Evolutionary conservation across 2,888 invertebrate species (phyloP), one percentile per base, ranked within the genome.

Genomic region (Hybos culiciformis): DNA sequence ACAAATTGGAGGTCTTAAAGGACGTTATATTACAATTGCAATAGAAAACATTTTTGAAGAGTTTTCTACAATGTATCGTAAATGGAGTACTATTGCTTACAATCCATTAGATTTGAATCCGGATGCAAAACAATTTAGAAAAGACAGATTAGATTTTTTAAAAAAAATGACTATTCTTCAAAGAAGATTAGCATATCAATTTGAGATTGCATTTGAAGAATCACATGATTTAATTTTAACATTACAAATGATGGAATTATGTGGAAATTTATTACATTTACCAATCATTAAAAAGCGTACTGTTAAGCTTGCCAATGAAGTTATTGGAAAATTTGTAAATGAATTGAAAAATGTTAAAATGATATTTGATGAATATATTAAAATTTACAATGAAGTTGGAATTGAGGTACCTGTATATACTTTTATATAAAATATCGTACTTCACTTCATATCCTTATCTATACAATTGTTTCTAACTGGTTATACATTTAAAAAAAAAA

Each of bases 151-250:
- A 0, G 60, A 63, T 2, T 87, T 87, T 59, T 68, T 73, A 55
- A 63, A 61, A 1, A 75, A 75, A 46, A 66, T 78, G 2, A 71
- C 75, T 21, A 81, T 84, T 54, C 74, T 83, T 41, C 92, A 93
- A 58, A 71, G 81, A 46, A 70, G 81, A 47, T 68, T 93, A 29
- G 85, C 84, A 0, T 78, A 83, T 15, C 74, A 90, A 48, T 83
- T 91, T 55, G 74, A 78, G 11, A 80, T 83, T 56, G 85, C 83
- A 1, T 80, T 88, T 51, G 80, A 82, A 44, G 91, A 92, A 55
- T 86, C 85, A 51, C 70, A 72, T 50, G 79, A 78, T 26, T 59
- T 80, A 8, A 78, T 77, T 50, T 68, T 72, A 36, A 64, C 71
- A 34, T 77, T 77, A 53, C 64, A 81, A 77, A 70, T 80, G 44